A percentile compares a stretch with the other conserved stretches of the same genome.
Evolutionary conservation across 2,113 vertebrate genomes (phyloP).

Genomic region (Gopherus flavomarginatus): DNA sequence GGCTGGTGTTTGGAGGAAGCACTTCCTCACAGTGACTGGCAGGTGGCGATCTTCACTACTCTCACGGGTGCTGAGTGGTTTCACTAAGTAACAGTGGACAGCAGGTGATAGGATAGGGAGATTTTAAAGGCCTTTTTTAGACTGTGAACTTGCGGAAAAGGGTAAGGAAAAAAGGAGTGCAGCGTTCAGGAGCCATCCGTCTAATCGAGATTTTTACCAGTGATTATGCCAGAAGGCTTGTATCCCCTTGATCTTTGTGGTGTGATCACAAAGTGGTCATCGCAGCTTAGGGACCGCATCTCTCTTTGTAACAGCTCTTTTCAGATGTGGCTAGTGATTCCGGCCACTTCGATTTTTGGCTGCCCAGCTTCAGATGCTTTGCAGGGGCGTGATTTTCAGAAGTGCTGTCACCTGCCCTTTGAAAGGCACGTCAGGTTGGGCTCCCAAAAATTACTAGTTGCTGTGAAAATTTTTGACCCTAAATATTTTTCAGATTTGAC

Average conservation of each 20-base stretch:
- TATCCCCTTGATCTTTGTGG: neutral
- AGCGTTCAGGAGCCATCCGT: neutral
- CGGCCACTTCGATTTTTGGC: constrained; percentile 25
- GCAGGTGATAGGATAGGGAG: neutral
- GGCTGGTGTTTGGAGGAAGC: rapidly evolving
- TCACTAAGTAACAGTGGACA: neutral
- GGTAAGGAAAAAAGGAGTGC: neutral
- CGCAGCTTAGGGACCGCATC: neutral
- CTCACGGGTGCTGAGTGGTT: neutral
- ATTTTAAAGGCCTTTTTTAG: neutral
- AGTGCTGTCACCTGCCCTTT: neutral
- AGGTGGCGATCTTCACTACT: constrained; percentile 53
- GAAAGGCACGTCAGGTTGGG: neutral
- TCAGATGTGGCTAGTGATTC: constrained; percentile 20
- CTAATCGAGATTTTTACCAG: neutral
- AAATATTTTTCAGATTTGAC: neutral
- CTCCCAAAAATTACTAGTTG: neutral
- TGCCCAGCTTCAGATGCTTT: constrained; percentile 44
- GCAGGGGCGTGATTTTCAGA: neutral
- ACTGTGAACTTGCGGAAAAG: neutral
- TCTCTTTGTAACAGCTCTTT: neutral
- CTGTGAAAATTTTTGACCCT: constrained; percentile 3
- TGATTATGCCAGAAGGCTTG: neutral
- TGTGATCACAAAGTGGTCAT: neutral
- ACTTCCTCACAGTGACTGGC: constrained; percentile 53